These are phyloP conservation scores for Okapia johnstoni DNA, from an alignment of 2,113 vertebrate species.

Conservation along the genomic window DNA sequence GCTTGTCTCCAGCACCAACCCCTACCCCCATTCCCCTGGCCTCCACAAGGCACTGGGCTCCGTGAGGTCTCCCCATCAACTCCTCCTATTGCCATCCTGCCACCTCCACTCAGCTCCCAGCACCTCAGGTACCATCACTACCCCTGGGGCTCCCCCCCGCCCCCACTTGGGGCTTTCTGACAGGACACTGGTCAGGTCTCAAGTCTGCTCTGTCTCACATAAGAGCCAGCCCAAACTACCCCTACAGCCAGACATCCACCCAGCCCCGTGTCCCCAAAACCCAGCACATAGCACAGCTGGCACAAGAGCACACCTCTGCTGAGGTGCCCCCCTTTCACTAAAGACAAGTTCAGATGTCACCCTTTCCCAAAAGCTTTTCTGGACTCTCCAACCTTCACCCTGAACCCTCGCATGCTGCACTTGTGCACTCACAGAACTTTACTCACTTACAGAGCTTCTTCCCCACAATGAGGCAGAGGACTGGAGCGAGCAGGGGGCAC, in stretches of 20 bases:
- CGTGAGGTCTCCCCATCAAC: fast-evolving
- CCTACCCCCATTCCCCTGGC: background rate
- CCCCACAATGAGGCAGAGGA: background rate
- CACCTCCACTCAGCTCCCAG: fast-evolving
- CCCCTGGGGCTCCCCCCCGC: background rate
- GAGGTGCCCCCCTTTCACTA: too few relatives aligned
- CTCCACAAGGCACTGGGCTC: background rate
- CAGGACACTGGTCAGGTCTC: background rate
- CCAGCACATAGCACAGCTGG: fast-evolving
- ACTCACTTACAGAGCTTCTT: background rate
- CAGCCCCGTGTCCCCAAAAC: background rate
- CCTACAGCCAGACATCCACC: background rate
- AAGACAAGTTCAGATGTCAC: background rate
- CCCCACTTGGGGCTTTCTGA: background rate
- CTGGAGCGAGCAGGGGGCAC: background rate
- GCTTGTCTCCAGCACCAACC: background rate
- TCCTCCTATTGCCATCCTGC: background rate
- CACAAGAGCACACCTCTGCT: background rate
- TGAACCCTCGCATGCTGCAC: fast-evolving
- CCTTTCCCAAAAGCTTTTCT: background rate
- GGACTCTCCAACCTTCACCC: background rate
- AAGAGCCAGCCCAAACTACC: too few relatives aligned
- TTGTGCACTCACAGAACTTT: background rate
- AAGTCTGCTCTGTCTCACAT: fast-evolving
- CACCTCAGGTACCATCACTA: background rate